Evolutionary conservation across 2,797 vertebrate species (phyloP).

Genomic region (Oryzias sinensis): DNA sequence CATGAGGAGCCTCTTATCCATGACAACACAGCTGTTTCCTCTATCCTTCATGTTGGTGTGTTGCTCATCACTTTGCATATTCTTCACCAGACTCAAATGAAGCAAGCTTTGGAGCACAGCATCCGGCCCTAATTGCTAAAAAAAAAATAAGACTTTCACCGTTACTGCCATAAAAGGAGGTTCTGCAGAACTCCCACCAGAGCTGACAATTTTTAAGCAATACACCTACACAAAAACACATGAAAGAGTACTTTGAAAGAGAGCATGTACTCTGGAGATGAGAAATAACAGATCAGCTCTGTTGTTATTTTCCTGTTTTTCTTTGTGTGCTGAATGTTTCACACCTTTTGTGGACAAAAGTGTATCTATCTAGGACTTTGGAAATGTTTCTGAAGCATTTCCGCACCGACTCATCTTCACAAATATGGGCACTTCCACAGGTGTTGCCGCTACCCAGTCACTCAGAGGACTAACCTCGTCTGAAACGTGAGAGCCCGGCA

Average conservation of each 20-base stretch:
- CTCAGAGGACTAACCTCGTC: slow-evolving; percentile 29
- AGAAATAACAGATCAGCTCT: background rate
- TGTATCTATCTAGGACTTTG: background rate
- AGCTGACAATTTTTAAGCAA: slow-evolving; percentile 9
- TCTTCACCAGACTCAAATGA: slow-evolving; percentile 42
- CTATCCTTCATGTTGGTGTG: slow-evolving; percentile 55
- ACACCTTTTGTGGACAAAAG: too few species aligned
- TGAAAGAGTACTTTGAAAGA: slow-evolving; percentile 6
- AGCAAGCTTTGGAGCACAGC: slow-evolving; percentile 27
- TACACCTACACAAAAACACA: background rate
- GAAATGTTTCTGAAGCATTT: background rate
- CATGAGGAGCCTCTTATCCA: slow-evolving; percentile 64
- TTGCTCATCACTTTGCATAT: slow-evolving; percentile 56
- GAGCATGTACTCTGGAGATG: background rate
- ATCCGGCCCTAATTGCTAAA: slow-evolving; percentile 16
- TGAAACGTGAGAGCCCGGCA: slow-evolving; percentile 36
- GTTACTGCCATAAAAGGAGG: slow-evolving; percentile 8
- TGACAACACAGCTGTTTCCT: slow-evolving; percentile 73
- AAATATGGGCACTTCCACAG: slow-evolving; percentile 47
- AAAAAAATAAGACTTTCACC: slow-evolving; percentile 17
- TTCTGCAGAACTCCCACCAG: slow-evolving; percentile 7
- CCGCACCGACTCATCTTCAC: slow-evolving; percentile 14
- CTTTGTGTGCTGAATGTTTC: background rate
- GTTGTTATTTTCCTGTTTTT: too few species aligned
- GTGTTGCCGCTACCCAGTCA: slow-evolving; percentile 21